These are phyloP conservation scores for Papilio polytes DNA, from an alignment of 1,140 invertebrate species.

Conservation along the genomic window DNA sequence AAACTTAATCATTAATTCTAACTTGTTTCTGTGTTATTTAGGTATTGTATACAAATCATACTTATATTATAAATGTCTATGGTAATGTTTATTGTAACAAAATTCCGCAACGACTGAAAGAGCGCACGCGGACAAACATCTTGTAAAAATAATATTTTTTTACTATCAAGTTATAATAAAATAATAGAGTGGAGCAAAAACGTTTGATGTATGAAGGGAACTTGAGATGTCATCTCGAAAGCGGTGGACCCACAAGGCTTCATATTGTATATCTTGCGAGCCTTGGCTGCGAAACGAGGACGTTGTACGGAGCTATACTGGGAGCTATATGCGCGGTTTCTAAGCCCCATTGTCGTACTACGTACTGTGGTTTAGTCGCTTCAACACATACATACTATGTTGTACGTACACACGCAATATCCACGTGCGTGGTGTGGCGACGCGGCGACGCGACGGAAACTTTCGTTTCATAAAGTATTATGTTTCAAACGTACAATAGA, in stretches of 20 bases:
- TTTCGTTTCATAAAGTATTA: conserved; percentile 10
- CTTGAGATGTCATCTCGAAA: conserved; percentile 34
- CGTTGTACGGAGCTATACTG: conserved; percentile 10
- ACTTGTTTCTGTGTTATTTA: background rate
- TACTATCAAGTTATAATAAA: background rate
- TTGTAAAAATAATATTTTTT: background rate
- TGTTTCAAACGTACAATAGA: background rate
- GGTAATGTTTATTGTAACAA: too few relatives aligned
- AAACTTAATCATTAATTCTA: background rate
- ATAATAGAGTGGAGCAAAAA: conserved; percentile 20
- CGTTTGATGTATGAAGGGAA: conserved; percentile 15
- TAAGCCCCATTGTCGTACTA: conserved; percentile 31
- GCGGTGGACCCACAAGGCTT: conserved; percentile 32
- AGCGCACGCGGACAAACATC: too few relatives aligned
- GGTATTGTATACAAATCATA: too few relatives aligned
- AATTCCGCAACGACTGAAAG: too few relatives aligned
- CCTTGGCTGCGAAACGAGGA: conserved; percentile 29
- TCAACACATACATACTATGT: background rate
- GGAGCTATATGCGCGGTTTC: conserved; percentile 22
- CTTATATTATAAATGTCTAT: too few relatives aligned
- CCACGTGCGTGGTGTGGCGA: conserved; percentile 11
- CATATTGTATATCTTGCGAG: conserved; percentile 34
- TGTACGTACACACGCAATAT: background rate
- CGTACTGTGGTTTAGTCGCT: conserved; percentile 17
- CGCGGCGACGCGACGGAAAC: background rate